Evolutionary conservation across 2,888 invertebrate genomes (phyloP).

Genomic region (Idaea biselata): DNA sequence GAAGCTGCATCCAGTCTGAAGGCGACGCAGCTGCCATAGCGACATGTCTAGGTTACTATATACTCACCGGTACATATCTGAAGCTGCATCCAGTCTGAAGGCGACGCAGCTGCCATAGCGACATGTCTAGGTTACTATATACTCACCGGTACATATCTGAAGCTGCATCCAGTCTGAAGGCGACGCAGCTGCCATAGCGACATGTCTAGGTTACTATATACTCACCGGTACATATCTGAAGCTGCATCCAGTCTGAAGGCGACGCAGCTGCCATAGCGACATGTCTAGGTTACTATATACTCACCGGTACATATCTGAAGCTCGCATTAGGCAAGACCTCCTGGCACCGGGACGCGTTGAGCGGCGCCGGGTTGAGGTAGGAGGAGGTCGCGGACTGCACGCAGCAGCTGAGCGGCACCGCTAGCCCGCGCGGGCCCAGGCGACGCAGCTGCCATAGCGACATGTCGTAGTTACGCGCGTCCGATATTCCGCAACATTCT

Average conservation of each 20-base stretch:
- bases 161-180: too few relatives aligned
- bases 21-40: too few relatives aligned
- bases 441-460: constrained; percentile 89
- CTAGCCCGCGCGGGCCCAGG: constrained; percentile 84
- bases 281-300: constrained; percentile 6
- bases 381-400: constrained; percentile 79
- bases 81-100: too few relatives aligned
- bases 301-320: constrained; percentile 82
- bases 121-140: too few relatives aligned
- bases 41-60: too few relatives aligned
- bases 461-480: constrained; percentile 89
- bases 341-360: constrained; percentile 87
- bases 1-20: too few relatives aligned
- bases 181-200: too few relatives aligned
- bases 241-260: too few relatives aligned
- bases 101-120: too few relatives aligned
- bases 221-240: constrained; percentile 82
- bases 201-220: background rate
- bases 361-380: constrained; percentile 87
- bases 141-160: too few relatives aligned
- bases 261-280: too few relatives aligned
- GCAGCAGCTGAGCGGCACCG: constrained; percentile 87
- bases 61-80: too few relatives aligned
- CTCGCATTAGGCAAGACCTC: constrained; percentile 79
- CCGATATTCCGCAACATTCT: constrained; percentile 89